Evolutionary conservation across 1,140 invertebrate genomes (phyloP), one percentile per base, ranked within the genome.

Genomic region (Coptotermes formosanus): DNA sequence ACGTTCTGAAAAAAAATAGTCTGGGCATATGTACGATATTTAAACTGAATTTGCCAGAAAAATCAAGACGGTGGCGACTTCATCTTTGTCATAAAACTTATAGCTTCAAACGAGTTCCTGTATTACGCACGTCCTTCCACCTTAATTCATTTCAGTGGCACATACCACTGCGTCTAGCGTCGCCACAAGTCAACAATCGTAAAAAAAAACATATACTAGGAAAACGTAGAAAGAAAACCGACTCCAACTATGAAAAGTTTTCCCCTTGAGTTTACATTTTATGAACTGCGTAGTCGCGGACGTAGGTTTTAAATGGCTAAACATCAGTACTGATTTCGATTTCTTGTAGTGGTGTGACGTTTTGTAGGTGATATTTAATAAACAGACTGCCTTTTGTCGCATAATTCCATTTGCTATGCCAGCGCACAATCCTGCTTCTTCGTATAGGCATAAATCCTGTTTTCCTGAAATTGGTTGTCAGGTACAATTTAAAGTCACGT

Each of bases 181-280:
- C 64, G 64, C 64, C 64, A 75, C 64, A 14, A 75, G 64, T 75
- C 64, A 75, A 75, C 64, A 75, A 14, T 75, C 64, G 9, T 75
- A n/a, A 75, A 64, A 23, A 64, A 64, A 75, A 75, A 75, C 4
- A 75, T 19, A 75, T 75, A 75, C 64, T 30, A n/a, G 64, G 64
- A 75, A 75, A 75, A 30, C n/a, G 64, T 30, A 75, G 64, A 75
- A 75, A 75, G 64, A 75, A 75, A 75, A n/a, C 64, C 64, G 64
- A 75, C 64, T 75, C 64, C 25, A 30, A 75, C 25, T 75, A 75
- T 75, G 64, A 75, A 75, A 75, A 75, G 25, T 75, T 75, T 75
- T 75, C 64, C 21, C 38, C 64, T 12, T 2, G 64, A 75, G 64
- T 75, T 75, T 75, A 75, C 25, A 75, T 75, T 75, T 75, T 75